Evolutionary conservation across 2,888 invertebrate genomes (phyloP), one percentile per base, ranked within the genome.

Genomic region (Polydrusus cervinus): DNA sequence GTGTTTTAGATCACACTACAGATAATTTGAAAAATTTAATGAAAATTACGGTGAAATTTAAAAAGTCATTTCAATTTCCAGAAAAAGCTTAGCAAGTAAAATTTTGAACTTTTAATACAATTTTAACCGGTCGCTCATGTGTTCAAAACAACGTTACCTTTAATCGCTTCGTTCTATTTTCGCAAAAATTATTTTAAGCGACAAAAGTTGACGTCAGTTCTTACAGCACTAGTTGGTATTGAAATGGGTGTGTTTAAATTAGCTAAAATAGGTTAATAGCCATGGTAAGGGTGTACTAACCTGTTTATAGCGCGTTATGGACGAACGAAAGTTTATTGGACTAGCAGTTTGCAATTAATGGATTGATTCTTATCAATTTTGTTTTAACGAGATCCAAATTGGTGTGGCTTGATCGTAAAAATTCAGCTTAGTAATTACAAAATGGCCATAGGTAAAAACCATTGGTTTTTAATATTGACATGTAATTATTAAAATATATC

Each of bases 261-360:
- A 60, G 38, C 57, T 14, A 60, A 60, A 60, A 60, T 60, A 60
- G 57, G 57, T 60, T 60, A 60, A 60, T 38, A 38, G 57, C 57
- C 11, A 16, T 18, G 1, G 57, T 60, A 60, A 60, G 57, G 57
- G 57, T 60, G 57, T 60, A 60, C 14, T 60, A 38, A 60, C 57
- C 38, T 18, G 57, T 38, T 60, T 38, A 60, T 60, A 18, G 57
- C 16, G 38, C 57, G 16, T 38, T 60, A 60, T 60, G 16, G 57
- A 9, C 18, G 38, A 38, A 38, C 14, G 38, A 60, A 60, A 60
- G 38, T 38, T 60, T 18, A 60, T 60, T 60, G 38, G 57, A 60
- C 9, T 38, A 14, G 57, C 38, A 14, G 18, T 38, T 38, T 60
- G 16, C 57, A 38, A 5, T 60, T 9, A 38, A 60, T 38, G 38